Percentiles rank a stretch among this genome's conserved stretches.
phyloP scores from a whole-genome alignment of 2,113 vertebrate species.

The Cochlearius cochlearius region DNA sequence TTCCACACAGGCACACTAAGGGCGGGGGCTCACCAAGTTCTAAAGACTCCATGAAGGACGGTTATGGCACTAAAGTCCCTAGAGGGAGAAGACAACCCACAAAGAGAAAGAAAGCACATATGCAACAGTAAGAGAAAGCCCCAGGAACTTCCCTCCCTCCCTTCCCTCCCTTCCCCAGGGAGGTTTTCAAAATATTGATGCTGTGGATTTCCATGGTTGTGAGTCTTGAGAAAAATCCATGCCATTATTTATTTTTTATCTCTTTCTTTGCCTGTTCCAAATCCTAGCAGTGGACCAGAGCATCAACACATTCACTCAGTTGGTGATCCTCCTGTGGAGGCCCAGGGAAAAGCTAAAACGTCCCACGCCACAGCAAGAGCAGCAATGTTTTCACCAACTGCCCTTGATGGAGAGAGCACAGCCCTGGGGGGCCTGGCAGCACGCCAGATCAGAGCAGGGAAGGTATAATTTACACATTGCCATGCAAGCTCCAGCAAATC shows the following conservation, averaged over 20 bases:
- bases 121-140: not conserved
- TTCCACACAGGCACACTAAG: not conserved
- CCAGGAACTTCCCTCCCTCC: not conserved
- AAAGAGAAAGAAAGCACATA: not conserved
- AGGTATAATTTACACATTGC: not conserved
- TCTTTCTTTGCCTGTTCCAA: not conserved
- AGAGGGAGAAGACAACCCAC: not conserved
- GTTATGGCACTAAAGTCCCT: not conserved
- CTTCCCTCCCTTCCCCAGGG: too few relatives aligned
- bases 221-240: not conserved
- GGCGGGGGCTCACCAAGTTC: not conserved
- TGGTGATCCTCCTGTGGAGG: not conserved
- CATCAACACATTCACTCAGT: not conserved
- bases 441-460: not conserved
- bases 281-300: not conserved
- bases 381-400: not conserved
- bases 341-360: not conserved
- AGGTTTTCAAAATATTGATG: not conserved
- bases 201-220: not conserved
- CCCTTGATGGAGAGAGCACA: not conserved
- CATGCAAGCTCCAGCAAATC: not conserved
- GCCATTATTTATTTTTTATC: not conserved
- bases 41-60: not conserved
- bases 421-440: not conserved
- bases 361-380: not conserved